Conservation (phyloP, 2,888 invertebrate genomes). For the Prosopocoilus inquinatus region DNA sequence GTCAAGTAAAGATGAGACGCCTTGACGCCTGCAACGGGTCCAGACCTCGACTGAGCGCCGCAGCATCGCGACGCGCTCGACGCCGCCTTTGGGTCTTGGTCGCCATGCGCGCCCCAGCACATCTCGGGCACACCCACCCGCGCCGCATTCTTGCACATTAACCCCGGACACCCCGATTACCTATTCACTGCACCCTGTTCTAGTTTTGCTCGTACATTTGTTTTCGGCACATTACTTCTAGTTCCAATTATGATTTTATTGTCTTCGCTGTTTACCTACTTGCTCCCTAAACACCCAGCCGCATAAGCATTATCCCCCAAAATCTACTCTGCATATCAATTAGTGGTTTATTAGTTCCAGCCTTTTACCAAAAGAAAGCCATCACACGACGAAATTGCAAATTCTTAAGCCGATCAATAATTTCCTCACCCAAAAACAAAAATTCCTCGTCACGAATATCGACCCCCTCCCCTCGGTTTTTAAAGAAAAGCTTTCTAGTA, state of each 20-base stretch:
- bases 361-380: too few species aligned
- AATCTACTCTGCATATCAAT: too few species aligned
- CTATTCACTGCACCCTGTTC: slow-evolving; percentile 36
- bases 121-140: slow-evolving; percentile 46
- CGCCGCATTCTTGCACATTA: slow-evolving; percentile 48
- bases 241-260: slow-evolving; percentile 20
- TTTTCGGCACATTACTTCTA: slow-evolving; percentile 34
- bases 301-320: too few species aligned
- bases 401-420: too few species aligned
- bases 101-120: slow-evolving; percentile 46
- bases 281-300: too few species aligned
- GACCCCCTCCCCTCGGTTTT: too few species aligned
- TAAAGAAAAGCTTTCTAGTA: too few species aligned
- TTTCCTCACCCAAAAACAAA: too few species aligned
- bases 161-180: slow-evolving; percentile 48
- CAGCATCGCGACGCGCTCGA: slow-evolving; percentile 59
- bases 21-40: slow-evolving; percentile 56
- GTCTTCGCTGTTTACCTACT: too few species aligned
- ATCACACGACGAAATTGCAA: too few species aligned
- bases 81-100: slow-evolving; percentile 44
- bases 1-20: slow-evolving; percentile 48
- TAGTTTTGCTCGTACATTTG: slow-evolving; percentile 39
- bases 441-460: too few species aligned
- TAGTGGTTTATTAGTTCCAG: too few species aligned
- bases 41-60: slow-evolving; percentile 66